Evolutionary conservation across 2,888 invertebrate species (phyloP), one percentile per base, ranked within the genome.

Genomic region (Antheraea yamamai): DNA sequence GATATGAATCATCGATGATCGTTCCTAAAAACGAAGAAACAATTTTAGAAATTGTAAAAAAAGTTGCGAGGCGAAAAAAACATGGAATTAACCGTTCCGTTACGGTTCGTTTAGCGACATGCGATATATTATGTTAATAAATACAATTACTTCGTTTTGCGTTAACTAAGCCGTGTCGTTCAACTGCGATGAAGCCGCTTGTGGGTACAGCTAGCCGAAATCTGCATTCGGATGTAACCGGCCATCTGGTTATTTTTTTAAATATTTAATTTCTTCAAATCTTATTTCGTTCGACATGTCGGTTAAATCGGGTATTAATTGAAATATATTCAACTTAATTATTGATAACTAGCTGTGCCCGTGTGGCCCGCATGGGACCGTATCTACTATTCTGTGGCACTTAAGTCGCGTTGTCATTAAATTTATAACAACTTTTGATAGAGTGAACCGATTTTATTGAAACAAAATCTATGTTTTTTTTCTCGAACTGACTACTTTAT

Each of bases 71-170:
- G 0, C 30, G 16, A 16, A 66, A 84, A 84, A 88, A 83, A 85
- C 83, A 78, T 80, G 79, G 76, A 81, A 84, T 82, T 83, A 86
- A 89, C 89, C 83, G 90, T 91, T 88, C 79, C 77, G 84, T 81
- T 83, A 88, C 83, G 92, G 91, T 91, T 90, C 90, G 93, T 89
- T 90, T 85, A 83, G 80, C 88, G 82, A 84, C 85, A 85, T 89
- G 89, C 87, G 84, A 88, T 90, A 85, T 85, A 87, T 89, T 92
- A 94, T 94, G 93, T 84, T 93, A 94, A 94, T 93, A 89, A 88
- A 93, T 91, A 90, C 91, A 93, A 93, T 93, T 91, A 92, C 83
- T 84, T 79, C 81, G 85, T 83, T 47, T 47, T 85, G 85, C 84
- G 87, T 84, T 88, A 85, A 87, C 87, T 83, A 85, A 80, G 76